Evolutionary conservation across 2,797 vertebrate species (phyloP).

Genomic region (Micropoecilia bifurca): DNA sequence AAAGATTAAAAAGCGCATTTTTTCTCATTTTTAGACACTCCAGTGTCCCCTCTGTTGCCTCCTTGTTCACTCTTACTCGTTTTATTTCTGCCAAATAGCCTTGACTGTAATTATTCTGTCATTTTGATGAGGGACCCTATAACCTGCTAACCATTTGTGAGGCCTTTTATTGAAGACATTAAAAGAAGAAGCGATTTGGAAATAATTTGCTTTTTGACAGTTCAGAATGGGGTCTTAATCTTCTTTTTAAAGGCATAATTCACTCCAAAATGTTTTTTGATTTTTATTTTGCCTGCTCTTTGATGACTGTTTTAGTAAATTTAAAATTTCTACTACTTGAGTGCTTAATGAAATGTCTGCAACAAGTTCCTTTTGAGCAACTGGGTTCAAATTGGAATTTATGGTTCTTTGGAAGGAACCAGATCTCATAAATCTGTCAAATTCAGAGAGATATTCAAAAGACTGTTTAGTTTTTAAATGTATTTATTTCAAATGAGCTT

Average conservation of each 20-base stretch:
- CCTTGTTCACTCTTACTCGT: slow-evolving; percentile 22
- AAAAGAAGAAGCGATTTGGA: slow-evolving; percentile 53
- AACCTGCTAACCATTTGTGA: slow-evolving; percentile 67
- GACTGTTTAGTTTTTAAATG: not conserved
- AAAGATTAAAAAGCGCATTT: slow-evolving; percentile 40
- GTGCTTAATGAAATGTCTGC: not conserved
- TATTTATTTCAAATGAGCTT: not conserved
- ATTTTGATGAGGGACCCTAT: slow-evolving; percentile 60
- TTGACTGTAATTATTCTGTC: slow-evolving; percentile 67
- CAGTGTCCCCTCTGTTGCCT: slow-evolving; percentile 29
- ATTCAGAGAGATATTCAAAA: not conserved
- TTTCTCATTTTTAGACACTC: slow-evolving; percentile 51
- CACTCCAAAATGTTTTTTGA: slow-evolving; percentile 5
- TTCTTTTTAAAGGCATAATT: slow-evolving; percentile 33
- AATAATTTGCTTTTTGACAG: slow-evolving; percentile 53
- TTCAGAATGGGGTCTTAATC: slow-evolving; percentile 56
- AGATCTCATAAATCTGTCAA: not conserved
- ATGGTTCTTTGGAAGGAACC: not conserved
- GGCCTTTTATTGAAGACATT: slow-evolving; percentile 64
- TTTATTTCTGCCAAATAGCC: slow-evolving; percentile 39
- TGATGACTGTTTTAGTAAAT: not conserved
- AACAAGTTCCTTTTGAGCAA: not conserved
- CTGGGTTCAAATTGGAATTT: not conserved
- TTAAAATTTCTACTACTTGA: too few relatives aligned
- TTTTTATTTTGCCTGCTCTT: slow-evolving; percentile 3